Evolutionary conservation across 2,888 invertebrate species (phyloP).

Genomic region (Agrotis segetum): DNA sequence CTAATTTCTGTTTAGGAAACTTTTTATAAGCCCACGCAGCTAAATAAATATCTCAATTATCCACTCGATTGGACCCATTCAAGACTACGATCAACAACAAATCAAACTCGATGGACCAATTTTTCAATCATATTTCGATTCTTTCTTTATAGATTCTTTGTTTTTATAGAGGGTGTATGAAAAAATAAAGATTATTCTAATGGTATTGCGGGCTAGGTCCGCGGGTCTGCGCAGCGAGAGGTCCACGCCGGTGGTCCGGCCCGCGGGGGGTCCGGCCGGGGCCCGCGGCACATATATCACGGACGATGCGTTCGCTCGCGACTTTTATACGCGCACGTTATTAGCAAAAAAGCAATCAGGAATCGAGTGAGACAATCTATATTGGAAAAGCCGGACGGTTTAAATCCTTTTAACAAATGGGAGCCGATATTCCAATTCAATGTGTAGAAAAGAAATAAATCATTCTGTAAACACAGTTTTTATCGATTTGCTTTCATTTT

Average conservation of each 20-base stretch:
- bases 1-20: slow-evolving; percentile 1
- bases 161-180: slow-evolving; percentile 57
- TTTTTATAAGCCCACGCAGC: slow-evolving; percentile 42
- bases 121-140: slow-evolving; percentile 62
- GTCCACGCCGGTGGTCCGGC: slow-evolving; percentile 74
- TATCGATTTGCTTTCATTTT: slow-evolving; percentile 37
- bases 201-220: slow-evolving; percentile 46
- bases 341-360: slow-evolving; percentile 66
- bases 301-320: slow-evolving; percentile 54
- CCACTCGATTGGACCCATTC: slow-evolving; percentile 66
- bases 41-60: slow-evolving; percentile 67
- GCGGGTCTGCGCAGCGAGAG: slow-evolving; percentile 65
- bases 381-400: slow-evolving; percentile 58
- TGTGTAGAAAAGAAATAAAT: slow-evolving; percentile 27
- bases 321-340: slow-evolving; percentile 65
- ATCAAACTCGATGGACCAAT: slow-evolving; percentile 59
- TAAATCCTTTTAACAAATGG: slow-evolving; percentile 56
- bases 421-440: slow-evolving; percentile 20
- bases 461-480: slow-evolving; percentile 27
- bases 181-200: slow-evolving; percentile 64
- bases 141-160: slow-evolving; percentile 57
- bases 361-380: slow-evolving; percentile 58
- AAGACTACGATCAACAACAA: slow-evolving; percentile 63
- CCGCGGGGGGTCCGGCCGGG: slow-evolving; percentile 27
- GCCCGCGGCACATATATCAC: slow-evolving; percentile 62